These are phyloP conservation scores for Cettia cetti DNA, from an alignment of 2,113 vertebrate species.

Conservation along the genomic window DNA sequence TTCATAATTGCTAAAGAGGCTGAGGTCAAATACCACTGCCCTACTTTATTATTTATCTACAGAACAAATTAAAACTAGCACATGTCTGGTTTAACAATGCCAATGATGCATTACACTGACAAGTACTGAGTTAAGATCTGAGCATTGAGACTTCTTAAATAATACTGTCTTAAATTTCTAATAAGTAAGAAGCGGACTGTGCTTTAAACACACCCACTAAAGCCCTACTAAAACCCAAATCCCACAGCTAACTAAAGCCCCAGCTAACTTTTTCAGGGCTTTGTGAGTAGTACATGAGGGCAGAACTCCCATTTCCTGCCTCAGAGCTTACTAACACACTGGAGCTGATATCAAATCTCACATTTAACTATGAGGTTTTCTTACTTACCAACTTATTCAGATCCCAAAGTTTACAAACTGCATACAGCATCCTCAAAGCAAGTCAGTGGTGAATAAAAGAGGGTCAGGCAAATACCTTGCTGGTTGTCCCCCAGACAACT, in stretches of 20 bases:
- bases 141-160: neutral
- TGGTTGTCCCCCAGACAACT: neutral
- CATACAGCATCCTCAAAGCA: neutral
- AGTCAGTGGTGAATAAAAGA: neutral
- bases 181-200: neutral
- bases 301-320: neutral
- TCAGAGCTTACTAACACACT: neutral
- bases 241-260: neutral
- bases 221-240: neutral
- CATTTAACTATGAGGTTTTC: neutral
- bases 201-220: neutral
- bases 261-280: neutral
- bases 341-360: neutral
- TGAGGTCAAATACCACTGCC: neutral
- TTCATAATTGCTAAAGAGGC: neutral
- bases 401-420: neutral
- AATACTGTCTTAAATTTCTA: neutral
- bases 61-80: neutral
- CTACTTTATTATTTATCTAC: neutral
- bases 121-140: neutral
- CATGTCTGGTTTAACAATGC: fast-evolving
- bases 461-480: neutral
- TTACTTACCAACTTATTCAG: neutral
- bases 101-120: neutral
- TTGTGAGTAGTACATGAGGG: fast-evolving